Evolutionary conservation across 2,797 vertebrate genomes (phyloP).

Genomic region (Characodon lateralis): DNA sequence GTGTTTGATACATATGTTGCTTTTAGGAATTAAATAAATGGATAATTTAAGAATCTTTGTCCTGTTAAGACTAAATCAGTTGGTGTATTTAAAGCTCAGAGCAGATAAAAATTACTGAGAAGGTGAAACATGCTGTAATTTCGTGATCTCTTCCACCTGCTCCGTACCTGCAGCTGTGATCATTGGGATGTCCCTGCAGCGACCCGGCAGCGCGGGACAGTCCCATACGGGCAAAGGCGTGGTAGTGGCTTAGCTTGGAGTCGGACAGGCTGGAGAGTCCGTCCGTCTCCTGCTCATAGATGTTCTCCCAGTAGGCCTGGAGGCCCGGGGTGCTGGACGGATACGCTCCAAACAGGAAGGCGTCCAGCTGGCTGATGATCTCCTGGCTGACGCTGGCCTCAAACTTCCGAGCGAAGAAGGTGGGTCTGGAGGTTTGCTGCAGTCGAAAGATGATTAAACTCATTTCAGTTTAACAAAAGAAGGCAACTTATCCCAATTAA

Average conservation of each 20-base stretch:
- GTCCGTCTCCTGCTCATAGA: constrained; percentile 87
- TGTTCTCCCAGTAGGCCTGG: constrained; percentile 94
- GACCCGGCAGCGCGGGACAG: constrained; percentile 83
- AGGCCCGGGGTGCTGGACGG: constrained; percentile 84
- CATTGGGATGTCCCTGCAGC: constrained; percentile 79
- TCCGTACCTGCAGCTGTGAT: constrained; percentile 89
- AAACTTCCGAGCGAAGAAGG: constrained; percentile 97
- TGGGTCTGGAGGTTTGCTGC: constrained; percentile 92
- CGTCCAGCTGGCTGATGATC: constrained; percentile 92
- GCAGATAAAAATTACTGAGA: too few species aligned
- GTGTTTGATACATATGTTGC: too few species aligned
- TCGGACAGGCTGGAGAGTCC: constrained; percentile 83
- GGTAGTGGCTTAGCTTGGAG: constrained; percentile 87
- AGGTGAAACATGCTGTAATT: background rate
- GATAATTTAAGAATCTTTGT: background rate
- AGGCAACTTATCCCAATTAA: too few species aligned
- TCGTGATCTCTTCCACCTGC: too few species aligned
- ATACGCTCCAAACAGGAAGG: constrained; percentile 87
- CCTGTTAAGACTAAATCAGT: background rate
- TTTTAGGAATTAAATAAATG: background rate
- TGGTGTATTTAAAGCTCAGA: too few species aligned
- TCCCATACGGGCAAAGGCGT: constrained; percentile 89
- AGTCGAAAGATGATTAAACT: background rate
- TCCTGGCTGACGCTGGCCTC: constrained; percentile 97
- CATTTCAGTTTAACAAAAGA: too few species aligned